A percentile compares a stretch with the other conserved stretches of the same genome.
Conservation (phyloP, 2,888 invertebrate species). For the Dolichomitus sp. region DNA sequence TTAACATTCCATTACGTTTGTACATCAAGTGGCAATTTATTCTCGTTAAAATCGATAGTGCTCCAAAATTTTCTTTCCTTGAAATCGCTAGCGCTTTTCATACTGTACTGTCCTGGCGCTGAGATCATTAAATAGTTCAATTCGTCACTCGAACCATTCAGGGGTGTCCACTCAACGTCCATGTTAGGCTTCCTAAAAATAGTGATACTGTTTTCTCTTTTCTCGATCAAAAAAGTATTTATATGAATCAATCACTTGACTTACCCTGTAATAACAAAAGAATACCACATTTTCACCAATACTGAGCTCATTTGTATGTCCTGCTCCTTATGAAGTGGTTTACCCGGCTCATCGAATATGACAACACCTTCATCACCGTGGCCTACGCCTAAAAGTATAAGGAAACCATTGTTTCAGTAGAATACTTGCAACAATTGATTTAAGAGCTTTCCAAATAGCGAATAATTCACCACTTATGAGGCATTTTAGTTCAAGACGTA, state of each 20-base stretch:
- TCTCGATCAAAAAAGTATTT: neutral
- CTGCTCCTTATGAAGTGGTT: too few relatives aligned
- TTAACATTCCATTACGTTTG: neutral
- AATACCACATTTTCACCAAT: neutral
- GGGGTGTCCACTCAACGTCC: slow-evolving; percentile 86
- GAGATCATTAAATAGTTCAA: slow-evolving; percentile 87
- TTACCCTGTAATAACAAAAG: slow-evolving; percentile 11
- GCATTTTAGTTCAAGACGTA: too few relatives aligned
- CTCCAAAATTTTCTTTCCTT: slow-evolving; percentile 89
- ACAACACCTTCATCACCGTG: too few relatives aligned
- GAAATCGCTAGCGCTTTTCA: slow-evolving; percentile 85
- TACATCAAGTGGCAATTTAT: slow-evolving; percentile 86
- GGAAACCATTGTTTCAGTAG: too few relatives aligned
- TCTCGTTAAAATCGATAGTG: slow-evolving; percentile 88
- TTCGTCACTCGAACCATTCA: slow-evolving; percentile 86
- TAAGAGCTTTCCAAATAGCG: too few relatives aligned
- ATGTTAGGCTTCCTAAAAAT: slow-evolving; percentile 85
- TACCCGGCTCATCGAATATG: too few relatives aligned
- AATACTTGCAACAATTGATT: too few relatives aligned
- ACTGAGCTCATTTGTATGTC: too few relatives aligned
- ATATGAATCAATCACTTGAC: neutral
- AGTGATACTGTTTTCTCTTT: neutral
- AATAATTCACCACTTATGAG: too few relatives aligned
- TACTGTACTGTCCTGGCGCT: slow-evolving; percentile 85
- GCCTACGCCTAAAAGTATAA: too few relatives aligned